These are phyloP conservation scores for Phenganax subtilis DNA, from an alignment of 92 coral and sea anemone species.

Conservation along the genomic window DNA sequence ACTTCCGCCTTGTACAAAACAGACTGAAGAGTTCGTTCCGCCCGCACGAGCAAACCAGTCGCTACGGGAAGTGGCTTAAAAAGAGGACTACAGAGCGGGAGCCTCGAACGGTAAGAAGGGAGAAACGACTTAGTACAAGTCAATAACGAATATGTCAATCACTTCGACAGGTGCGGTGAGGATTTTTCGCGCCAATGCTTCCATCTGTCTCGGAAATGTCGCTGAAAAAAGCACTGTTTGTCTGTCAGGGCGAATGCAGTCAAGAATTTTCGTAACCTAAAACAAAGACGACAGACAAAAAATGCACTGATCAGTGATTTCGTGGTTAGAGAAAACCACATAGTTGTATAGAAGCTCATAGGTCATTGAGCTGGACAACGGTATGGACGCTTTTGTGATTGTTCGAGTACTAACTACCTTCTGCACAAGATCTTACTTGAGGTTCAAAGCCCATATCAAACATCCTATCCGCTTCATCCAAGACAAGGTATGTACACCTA, in stretches of 20 bases:
- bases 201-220: slow-evolving; percentile 97
- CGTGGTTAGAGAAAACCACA: not conserved
- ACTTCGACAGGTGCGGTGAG: slow-evolving; percentile 83
- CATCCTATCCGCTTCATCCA: slow-evolving; percentile 98
- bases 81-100: no score
- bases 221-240: slow-evolving; percentile 98
- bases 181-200: slow-evolving; percentile 83
- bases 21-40: no score
- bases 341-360: not conserved
- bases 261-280: slow-evolving; percentile 89
- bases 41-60: no score
- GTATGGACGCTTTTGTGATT: no score
- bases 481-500: slow-evolving; percentile 89
- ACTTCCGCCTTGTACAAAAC: no score
- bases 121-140: no score
- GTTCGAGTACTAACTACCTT: slow-evolving; percentile 33
- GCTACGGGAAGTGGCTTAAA: no score
- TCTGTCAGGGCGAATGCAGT: slow-evolving; percentile 90
- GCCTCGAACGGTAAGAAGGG: no score
- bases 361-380: no score
- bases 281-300: not conserved
- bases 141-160: not conserved
- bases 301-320: not conserved
- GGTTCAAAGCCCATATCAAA: slow-evolving; percentile 99
- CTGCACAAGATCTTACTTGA: slow-evolving; percentile 54